Evolutionary conservation across 2,797 vertebrate genomes (phyloP).

Genomic region (Acestrorhynchus altus): DNA sequence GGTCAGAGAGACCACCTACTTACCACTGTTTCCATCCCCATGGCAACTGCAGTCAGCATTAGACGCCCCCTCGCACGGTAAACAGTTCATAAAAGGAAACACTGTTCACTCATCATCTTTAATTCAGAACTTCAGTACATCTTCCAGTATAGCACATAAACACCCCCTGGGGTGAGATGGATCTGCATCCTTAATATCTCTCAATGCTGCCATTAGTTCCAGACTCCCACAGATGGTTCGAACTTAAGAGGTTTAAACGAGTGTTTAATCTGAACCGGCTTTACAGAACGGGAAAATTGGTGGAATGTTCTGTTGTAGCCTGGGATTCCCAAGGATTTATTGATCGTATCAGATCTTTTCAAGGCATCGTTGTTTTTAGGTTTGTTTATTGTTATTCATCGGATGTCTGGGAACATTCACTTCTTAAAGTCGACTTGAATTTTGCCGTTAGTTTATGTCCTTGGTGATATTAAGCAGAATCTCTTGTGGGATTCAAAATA

Average conservation of each 20-base stretch:
- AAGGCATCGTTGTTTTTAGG: not conserved
- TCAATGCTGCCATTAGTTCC: constrained; percentile 50
- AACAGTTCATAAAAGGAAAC: constrained; percentile 41
- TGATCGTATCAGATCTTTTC: constrained; percentile 2
- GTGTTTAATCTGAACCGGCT: constrained; percentile 39
- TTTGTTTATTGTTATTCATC: too few relatives aligned
- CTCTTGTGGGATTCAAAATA: too few relatives aligned
- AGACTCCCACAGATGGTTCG: constrained; percentile 29
- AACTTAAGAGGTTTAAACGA: constrained; percentile 43
- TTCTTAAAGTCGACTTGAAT: too few relatives aligned
- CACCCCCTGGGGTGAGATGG: constrained; percentile 41
- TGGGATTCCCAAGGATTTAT: constrained; percentile 31
- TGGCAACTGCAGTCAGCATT: constrained; percentile 1
- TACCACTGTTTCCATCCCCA: constrained; percentile 2
- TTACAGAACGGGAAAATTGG: constrained; percentile 26
- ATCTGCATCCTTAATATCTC: constrained; percentile 44
- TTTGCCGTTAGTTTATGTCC: too few relatives aligned
- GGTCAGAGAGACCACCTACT: constrained; percentile 23
- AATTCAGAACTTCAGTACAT: constrained; percentile 37
- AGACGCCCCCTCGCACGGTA: constrained; percentile 5
- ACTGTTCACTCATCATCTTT: constrained; percentile 37
- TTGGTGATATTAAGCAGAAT: too few relatives aligned
- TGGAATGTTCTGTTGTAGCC: constrained; percentile 15
- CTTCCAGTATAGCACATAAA: constrained; percentile 40
- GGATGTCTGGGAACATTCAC: not conserved